Conservation (phyloP, 2,113 vertebrate species). For the Alces alces region DNA sequence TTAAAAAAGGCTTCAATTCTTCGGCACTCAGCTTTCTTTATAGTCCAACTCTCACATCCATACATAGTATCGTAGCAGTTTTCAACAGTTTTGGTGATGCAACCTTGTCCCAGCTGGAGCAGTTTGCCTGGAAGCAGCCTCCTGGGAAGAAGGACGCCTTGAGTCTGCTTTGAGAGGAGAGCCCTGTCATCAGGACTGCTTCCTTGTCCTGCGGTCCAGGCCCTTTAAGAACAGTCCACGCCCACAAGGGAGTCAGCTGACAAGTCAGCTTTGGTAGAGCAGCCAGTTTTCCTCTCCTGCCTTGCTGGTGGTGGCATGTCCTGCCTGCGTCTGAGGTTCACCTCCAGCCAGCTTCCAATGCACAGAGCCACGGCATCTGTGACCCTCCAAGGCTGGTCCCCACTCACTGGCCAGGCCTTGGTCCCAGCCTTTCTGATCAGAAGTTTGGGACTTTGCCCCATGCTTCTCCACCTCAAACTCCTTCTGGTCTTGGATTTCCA, state of each 20-base stretch:
- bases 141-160: neutral
- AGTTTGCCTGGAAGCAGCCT: neutral
- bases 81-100: neutral
- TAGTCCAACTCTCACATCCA: neutral
- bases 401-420: neutral
- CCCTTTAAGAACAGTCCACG: neutral
- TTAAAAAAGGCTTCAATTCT: neutral
- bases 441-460: neutral
- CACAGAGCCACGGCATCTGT: neutral
- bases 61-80: neutral
- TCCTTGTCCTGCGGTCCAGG: no score
- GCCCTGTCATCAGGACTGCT: neutral
- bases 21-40: neutral
- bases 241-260: neutral
- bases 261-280: neutral
- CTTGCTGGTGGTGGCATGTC: accelerated
- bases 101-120: neutral
- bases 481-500: neutral
- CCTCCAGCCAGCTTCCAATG: neutral
- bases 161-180: neutral
- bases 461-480: neutral
- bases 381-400: neutral
- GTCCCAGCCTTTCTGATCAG: neutral
- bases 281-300: neutral
- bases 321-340: neutral